Percentiles rank a stretch among this genome's conserved stretches.
phyloP scores from a whole-genome alignment of 2,113 vertebrate species.

The Chamaetylas fuelleborni region DNA sequence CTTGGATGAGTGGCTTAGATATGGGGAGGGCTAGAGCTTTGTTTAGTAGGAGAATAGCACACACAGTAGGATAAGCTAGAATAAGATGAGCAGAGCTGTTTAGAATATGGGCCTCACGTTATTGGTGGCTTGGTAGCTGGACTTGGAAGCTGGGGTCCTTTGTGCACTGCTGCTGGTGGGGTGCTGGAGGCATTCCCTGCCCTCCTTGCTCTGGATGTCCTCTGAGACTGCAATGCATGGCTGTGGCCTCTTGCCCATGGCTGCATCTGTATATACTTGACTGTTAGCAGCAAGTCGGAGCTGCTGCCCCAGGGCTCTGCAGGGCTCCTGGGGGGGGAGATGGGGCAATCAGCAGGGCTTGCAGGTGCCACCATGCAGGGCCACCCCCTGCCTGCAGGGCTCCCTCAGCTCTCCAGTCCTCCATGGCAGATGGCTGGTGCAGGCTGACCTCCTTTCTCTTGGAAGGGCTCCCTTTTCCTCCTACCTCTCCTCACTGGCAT shows the following conservation, averaged over 20 bases:
- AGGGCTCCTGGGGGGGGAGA: not conserved
- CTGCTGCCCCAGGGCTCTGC: not conserved
- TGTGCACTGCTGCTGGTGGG: not conserved
- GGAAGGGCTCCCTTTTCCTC: not conserved
- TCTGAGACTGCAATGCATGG: rapidly evolving
- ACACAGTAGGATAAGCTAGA: not conserved
- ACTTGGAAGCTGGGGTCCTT: not conserved
- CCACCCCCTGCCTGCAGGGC: not conserved
- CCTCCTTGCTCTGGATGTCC: not conserved
- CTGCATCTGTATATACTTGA: not conserved
- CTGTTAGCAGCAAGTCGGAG: not conserved
- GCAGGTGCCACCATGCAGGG: not conserved
- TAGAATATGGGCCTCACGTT: not conserved
- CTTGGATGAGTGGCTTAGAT: not conserved
- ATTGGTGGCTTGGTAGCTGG: not conserved
- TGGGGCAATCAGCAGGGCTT: rapidly evolving
- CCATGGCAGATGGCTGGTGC: not conserved
- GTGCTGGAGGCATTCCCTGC: not conserved
- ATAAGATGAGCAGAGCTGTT: not conserved
- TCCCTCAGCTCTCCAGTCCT: rapidly evolving
- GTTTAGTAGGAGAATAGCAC: not conserved
- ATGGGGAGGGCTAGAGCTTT: not conserved
- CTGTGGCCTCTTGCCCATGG: not conserved
- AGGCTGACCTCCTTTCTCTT: not conserved
- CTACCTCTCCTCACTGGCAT: not conserved